Evolutionary conservation across 2,797 vertebrate genomes (phyloP), one percentile per base, ranked within the genome.

Genomic region (Coilia nasus): DNA sequence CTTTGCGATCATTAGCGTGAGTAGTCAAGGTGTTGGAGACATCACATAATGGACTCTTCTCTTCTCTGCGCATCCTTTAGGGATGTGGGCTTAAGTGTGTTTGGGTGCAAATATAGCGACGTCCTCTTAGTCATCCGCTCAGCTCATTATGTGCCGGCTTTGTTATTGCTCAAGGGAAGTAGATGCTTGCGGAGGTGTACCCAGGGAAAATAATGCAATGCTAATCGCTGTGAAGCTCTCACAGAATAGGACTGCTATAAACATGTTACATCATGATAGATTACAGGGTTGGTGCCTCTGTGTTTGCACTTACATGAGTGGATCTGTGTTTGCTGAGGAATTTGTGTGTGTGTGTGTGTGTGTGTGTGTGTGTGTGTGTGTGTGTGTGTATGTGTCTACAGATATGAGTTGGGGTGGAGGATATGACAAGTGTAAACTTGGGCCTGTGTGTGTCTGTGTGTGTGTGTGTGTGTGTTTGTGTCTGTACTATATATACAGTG

Each of bases 261-360:
- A 41, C 67, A 41, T 75, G 67, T 41, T 75, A 75, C 67, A 75
- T 75, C 31, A 75, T 75, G 67, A 41, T 75, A 41, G 14, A 75
- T 75, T 75, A 2, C 5, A 75, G 67, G 31, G 7, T 17, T 28
- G 17, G 31, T 75, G 67, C 14, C 31, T 75, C 3, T 75, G 67
- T 25, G 15, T 75, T 75, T 17, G 67, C 62, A 31, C 28, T 31
- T 75, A 25, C 5, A 9, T 41, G 31, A 41, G 67, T 71, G 64
- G 57, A 59, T 21, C 5, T 59, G 19, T 59, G 57, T 59, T 59
- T 59, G 57, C 57, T 21, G 57, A 59, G 19, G 57, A 31, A 11
- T 31, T 10, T 35, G 64, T 31, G 28, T 71, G 28, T 71, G 28
- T 31, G 64, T 71, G 12, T 31, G 25, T 31, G 28, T n/a, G 21